Conservation (phyloP, 1,140 invertebrate species). For the Dreissena rostriformis region DNA sequence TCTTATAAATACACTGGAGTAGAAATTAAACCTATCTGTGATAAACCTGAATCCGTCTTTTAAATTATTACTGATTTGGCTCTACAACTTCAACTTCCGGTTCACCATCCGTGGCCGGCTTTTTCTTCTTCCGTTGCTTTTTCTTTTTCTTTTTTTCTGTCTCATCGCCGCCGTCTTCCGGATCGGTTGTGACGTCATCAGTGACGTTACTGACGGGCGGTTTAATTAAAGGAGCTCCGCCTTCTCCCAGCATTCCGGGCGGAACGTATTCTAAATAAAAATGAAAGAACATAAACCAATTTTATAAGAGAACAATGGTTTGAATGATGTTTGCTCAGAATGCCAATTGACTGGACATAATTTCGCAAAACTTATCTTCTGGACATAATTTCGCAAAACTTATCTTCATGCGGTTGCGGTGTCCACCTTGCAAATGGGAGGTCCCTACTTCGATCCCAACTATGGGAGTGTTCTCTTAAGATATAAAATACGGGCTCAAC, state of each 20-base stretch:
- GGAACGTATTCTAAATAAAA: conserved; percentile 67
- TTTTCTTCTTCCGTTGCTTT: conserved; percentile 13
- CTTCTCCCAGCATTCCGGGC: conserved; percentile 63
- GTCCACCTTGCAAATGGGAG: not conserved
- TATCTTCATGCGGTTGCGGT: not conserved
- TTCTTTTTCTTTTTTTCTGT: not conserved
- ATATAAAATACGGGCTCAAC: no score
- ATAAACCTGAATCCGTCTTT: no score
- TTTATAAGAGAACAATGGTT: not conserved
- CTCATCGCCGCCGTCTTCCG: not conserved
- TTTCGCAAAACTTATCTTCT: not conserved
- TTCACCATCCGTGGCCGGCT: not conserved
- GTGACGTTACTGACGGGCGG: not conserved
- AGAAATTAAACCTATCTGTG: no score
- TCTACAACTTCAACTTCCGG: not conserved
- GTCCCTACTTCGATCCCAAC: no score
- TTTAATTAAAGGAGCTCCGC: conserved; percentile 44
- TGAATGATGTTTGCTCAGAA: not conserved
- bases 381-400: not conserved
- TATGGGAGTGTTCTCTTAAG: no score
- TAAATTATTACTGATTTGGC: no score
- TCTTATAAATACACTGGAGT: no score
- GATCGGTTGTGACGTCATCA: not conserved
- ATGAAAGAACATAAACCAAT: conserved; percentile 10
- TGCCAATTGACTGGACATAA: not conserved